Evolutionary conservation across 2,113 vertebrate genomes (phyloP).

Genomic region (Sorex araneus): DNA sequence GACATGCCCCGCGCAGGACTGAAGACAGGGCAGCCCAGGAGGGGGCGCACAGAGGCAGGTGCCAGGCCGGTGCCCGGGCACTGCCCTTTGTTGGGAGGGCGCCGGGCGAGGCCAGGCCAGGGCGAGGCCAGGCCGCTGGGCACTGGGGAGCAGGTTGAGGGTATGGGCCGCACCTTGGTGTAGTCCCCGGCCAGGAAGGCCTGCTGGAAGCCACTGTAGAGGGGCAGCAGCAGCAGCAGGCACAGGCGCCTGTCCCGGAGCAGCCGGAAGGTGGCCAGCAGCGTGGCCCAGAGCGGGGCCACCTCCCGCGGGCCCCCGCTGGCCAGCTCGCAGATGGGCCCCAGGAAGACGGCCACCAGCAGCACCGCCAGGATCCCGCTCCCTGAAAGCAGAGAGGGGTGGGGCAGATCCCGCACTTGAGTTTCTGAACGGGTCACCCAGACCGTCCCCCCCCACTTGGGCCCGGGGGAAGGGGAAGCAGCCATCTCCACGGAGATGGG

Average conservation of each 20-base stretch:
- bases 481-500: no score
- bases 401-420: rapidly evolving
- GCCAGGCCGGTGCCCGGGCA: no score
- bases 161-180: constrained; percentile 91
- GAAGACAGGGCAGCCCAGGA: no score
- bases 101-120: no score
- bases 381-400: constrained; percentile 83
- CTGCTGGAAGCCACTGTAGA: constrained; percentile 97
- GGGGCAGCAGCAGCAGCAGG: constrained; percentile 94
- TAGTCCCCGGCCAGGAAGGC: constrained; percentile 97
- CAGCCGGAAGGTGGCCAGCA: constrained; percentile 94
- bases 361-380: constrained; percentile 94
- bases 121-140: no score
- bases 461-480: no score
- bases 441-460: no score
- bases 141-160: no score
- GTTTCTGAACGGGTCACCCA: no score
- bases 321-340: constrained; percentile 89
- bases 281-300: constrained; percentile 87
- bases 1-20: no score
- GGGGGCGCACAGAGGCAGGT: no score
- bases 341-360: constrained; percentile 92
- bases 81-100: no score
- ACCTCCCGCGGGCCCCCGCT: constrained; percentile 76
- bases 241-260: constrained; percentile 92